Conservation (phyloP, 1,140 invertebrate genomes). For the Ceratosolen solmsi region DNA sequence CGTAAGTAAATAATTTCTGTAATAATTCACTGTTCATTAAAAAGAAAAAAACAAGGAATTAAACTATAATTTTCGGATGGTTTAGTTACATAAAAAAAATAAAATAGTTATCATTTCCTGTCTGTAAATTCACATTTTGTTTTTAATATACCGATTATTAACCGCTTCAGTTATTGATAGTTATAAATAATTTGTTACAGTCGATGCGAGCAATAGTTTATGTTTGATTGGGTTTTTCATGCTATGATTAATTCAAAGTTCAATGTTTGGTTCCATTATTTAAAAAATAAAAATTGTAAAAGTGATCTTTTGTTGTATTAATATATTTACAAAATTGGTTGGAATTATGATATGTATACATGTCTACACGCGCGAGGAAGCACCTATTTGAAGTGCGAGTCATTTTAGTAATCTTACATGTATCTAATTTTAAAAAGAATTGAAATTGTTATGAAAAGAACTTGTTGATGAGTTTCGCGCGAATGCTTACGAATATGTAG, state of each 20-base stretch:
- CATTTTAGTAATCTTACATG: slow-evolving; percentile 36
- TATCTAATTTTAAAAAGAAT: slow-evolving; percentile 48
- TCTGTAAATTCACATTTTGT: slow-evolving; percentile 43
- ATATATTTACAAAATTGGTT: too few species aligned
- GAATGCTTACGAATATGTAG: slow-evolving; percentile 58
- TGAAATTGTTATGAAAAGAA: slow-evolving; percentile 5
- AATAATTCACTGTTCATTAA: slow-evolving; percentile 43
- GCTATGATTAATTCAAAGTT: too few species aligned
- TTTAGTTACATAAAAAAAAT: slow-evolving; percentile 39
- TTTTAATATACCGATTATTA: slow-evolving; percentile 8
- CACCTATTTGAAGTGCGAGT: slow-evolving; percentile 33
- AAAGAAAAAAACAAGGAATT: background rate
- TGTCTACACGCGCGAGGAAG: slow-evolving; percentile 56
- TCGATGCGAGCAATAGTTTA: too few species aligned
- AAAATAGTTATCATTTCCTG: slow-evolving; percentile 47
- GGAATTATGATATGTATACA: slow-evolving; percentile 53
- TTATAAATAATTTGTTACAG: slow-evolving; percentile 55
- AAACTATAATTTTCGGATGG: too few species aligned
- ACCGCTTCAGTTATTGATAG: slow-evolving; percentile 37
- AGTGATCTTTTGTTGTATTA: too few species aligned
- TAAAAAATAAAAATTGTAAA: too few species aligned
- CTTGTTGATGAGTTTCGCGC: slow-evolving; percentile 52
- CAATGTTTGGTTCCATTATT: too few species aligned
- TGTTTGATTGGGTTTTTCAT: too few species aligned
- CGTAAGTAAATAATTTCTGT: slow-evolving; percentile 41